phyloP scores from a whole-genome alignment of 1,140 invertebrate species.

The Eufriesea mexicana region DNA sequence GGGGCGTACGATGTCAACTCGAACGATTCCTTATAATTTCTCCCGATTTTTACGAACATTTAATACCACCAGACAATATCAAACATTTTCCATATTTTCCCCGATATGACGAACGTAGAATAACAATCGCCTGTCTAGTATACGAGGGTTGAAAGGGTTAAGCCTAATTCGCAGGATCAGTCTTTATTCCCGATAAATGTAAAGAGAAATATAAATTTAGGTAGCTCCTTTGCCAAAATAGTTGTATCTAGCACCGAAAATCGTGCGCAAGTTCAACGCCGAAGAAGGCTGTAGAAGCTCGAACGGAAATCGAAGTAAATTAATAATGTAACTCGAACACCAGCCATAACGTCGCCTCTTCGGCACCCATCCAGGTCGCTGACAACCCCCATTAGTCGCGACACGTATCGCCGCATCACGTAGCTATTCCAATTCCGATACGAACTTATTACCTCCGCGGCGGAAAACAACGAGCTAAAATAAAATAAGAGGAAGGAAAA shows the following conservation, averaged over 20 bases:
- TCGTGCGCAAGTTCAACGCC: no score
- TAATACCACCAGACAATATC: no score
- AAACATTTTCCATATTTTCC: no score
- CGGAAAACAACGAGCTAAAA: background rate
- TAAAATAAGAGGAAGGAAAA: no score
- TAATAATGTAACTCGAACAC: background rate
- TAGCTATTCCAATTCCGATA: constrained; percentile 7
- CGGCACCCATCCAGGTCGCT: background rate
- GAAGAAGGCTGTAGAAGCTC: no score
- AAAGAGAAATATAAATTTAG: background rate
- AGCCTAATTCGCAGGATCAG: no score
- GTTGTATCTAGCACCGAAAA: no score
- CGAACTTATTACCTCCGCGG: background rate
- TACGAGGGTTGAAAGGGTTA: no score
- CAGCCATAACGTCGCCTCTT: background rate
- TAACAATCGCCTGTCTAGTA: no score
- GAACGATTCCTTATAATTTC: background rate
- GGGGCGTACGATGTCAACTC: constrained; percentile 21
- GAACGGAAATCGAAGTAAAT: background rate
- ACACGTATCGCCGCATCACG: background rate
- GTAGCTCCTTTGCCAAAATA: background rate
- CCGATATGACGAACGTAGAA: no score
- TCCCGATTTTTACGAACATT: background rate
- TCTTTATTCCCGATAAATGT: background rate
- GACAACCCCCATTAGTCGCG: background rate